Conservation (phyloP, 2,113 vertebrate genomes). For the Anoura caudifer region DNA sequence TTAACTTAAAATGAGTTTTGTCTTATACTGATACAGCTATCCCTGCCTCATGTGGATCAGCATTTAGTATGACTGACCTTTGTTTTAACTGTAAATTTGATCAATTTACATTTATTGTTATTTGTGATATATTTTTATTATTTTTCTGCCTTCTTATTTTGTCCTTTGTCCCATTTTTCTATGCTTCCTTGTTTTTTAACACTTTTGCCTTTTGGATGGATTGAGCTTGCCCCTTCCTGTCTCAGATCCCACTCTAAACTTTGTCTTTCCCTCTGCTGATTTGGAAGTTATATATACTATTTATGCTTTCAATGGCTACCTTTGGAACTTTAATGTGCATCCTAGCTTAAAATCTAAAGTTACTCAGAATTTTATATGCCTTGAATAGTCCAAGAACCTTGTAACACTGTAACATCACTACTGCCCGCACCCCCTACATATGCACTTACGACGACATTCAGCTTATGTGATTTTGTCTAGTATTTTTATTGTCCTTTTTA, state of each 20-base stretch:
- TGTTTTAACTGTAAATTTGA: background rate
- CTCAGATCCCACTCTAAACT: background rate
- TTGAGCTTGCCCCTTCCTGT: background rate
- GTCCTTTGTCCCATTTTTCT: background rate
- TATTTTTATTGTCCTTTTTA: background rate
- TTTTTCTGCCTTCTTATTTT: background rate
- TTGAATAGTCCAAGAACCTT: background rate
- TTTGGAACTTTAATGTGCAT: background rate
- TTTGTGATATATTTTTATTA: background rate
- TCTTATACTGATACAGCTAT: background rate
- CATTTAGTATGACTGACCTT: background rate
- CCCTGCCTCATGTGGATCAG: background rate
- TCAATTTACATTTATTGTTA: background rate
- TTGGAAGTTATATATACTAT: background rate
- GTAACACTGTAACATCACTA: background rate
- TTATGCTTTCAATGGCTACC: background rate
- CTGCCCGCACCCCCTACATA: background rate
- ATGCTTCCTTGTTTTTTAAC: background rate
- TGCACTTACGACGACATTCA: background rate
- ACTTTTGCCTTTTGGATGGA: background rate
- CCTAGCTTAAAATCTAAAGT: background rate
- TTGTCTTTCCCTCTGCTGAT: background rate
- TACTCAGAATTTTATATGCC: background rate
- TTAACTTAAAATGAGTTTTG: background rate
- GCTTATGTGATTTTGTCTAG: background rate